These are phyloP conservation scores for Ceyx melanurus DNA, from an alignment of 2,113 vertebrate genomes.

Conservation along the genomic window DNA sequence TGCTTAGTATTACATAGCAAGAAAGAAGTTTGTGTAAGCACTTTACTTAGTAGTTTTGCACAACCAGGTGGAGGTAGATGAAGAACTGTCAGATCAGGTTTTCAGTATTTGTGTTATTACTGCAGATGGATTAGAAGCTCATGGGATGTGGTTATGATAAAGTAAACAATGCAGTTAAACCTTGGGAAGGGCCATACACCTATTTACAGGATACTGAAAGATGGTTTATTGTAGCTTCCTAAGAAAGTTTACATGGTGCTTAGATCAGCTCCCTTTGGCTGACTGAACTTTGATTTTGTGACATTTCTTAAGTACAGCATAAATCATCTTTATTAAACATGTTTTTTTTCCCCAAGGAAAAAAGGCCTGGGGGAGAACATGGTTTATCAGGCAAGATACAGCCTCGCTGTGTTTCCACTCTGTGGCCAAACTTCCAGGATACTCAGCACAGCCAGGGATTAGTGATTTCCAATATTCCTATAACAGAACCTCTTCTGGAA, in stretches of 20 bases:
- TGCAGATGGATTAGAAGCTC: neutral
- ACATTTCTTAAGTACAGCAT: neutral
- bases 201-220: neutral
- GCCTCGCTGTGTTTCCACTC: neutral
- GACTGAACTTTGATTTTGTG: neutral
- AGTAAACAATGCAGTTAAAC: neutral
- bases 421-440: neutral
- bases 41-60: neutral
- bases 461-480: neutral
- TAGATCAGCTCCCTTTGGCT: neutral
- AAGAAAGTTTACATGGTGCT: neutral
- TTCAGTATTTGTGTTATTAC: neutral
- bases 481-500: neutral
- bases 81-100: neutral
- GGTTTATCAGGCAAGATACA: neutral
- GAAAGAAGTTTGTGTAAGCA: neutral
- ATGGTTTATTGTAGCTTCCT: neutral
- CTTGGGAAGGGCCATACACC: fast-evolving
- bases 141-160: neutral
- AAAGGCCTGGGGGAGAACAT: neutral
- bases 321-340: constrained; percentile 3
- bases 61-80: neutral
- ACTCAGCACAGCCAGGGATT: neutral
- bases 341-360: neutral
- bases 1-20: neutral